These are phyloP conservation scores for Neodiprion virginianus DNA, from an alignment of 1,140 invertebrate genomes.

Conservation along the genomic window DNA sequence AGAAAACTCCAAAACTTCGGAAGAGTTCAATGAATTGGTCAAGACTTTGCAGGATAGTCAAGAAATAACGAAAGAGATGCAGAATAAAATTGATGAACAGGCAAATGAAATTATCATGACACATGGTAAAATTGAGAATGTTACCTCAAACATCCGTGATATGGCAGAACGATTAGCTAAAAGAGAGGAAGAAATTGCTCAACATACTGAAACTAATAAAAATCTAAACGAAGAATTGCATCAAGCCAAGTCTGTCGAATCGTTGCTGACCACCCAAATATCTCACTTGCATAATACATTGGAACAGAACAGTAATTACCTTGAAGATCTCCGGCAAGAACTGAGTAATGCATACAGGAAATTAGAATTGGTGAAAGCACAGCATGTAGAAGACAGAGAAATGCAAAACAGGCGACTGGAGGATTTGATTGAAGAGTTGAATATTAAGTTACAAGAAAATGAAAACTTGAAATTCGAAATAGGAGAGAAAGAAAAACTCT, in stretches of 20 bases:
- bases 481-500: constrained; percentile 35
- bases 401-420: constrained; percentile 44
- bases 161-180: constrained; percentile 35
- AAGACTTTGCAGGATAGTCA: constrained; percentile 49
- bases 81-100: constrained; percentile 50
- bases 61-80: constrained; percentile 44
- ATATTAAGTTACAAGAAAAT: constrained; percentile 36
- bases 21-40: constrained; percentile 56
- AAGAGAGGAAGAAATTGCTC: constrained; percentile 35
- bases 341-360: constrained; percentile 52
- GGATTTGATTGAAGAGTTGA: constrained; percentile 43
- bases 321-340: constrained; percentile 54
- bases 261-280: constrained; percentile 53
- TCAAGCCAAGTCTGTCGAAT: constrained; percentile 42
- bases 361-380: constrained; percentile 59
- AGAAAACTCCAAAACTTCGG: constrained; percentile 37
- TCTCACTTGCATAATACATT: constrained; percentile 41
- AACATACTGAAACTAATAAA: constrained; percentile 24
- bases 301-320: constrained; percentile 49
- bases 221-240: constrained; percentile 12
- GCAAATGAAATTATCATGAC: constrained; percentile 41
- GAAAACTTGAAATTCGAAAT: constrained; percentile 40
- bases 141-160: constrained; percentile 38
- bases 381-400: constrained; percentile 44
- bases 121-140: constrained; percentile 37